Conservation (phyloP, 1,140 invertebrate species). For the Drosophila seguyi region DNA sequence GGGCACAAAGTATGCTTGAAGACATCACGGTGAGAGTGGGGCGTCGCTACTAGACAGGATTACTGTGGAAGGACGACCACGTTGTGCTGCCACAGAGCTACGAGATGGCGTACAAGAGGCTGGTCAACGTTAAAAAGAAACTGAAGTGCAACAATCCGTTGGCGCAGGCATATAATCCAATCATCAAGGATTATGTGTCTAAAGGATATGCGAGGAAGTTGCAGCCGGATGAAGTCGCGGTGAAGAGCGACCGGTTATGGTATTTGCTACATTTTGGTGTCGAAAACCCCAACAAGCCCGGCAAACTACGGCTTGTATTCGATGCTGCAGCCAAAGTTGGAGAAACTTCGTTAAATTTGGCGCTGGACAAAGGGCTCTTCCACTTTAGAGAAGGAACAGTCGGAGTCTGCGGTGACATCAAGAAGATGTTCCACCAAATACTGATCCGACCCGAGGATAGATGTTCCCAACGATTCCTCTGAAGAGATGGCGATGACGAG, state of each 20-base stretch:
- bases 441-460: no score
- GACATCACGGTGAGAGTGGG: background rate
- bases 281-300: background rate
- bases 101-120: no score
- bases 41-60: background rate
- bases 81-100: no score
- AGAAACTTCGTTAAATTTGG: background rate
- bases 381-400: background rate
- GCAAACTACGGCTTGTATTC: background rate
- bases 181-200: background rate
- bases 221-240: background rate
- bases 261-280: background rate
- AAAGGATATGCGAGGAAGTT: background rate
- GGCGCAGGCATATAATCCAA: background rate
- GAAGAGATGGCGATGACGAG: no score
- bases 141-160: background rate
- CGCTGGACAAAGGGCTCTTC: background rate
- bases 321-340: no score
- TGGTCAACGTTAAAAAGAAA: no score
- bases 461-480: no score
- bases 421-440: no score
- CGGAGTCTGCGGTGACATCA: no score
- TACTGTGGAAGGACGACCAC: background rate
- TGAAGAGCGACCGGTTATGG: background rate
- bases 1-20: background rate